Evolutionary conservation across 2,888 invertebrate species (phyloP).

Genomic region (Catocala sponsa): DNA sequence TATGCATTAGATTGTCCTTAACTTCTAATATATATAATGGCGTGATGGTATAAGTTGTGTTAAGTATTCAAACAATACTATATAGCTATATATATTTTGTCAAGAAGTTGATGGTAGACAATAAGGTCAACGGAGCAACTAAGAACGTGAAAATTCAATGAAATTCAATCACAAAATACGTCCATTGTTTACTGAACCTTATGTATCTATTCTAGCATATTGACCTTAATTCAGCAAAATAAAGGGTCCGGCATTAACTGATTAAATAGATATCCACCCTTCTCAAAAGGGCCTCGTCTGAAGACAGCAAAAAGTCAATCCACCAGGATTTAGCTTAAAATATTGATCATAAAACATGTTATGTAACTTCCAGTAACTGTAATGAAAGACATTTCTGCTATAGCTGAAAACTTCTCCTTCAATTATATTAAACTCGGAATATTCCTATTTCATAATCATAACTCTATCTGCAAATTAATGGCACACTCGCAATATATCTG

Average conservation of each 20-base stretch:
- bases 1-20: too few relatives aligned
- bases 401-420: conserved; percentile 2
- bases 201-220: conserved; percentile 39
- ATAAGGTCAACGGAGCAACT: conserved; percentile 16
- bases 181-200: conserved; percentile 24
- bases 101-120: background rate
- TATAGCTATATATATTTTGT: background rate
- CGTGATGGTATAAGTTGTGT: too few relatives aligned
- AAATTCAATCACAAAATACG: conserved; percentile 27
- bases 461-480: background rate
- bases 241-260: conserved; percentile 60
- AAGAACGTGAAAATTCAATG: conserved; percentile 22
- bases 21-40: too few relatives aligned
- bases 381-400: conserved; percentile 15
- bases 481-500: background rate
- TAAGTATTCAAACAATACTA: too few relatives aligned
- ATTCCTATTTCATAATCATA: conserved; percentile 8
- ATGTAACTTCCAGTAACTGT: conserved; percentile 9
- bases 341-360: conserved; percentile 49
- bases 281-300: conserved; percentile 56
- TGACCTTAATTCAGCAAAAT: conserved; percentile 57
- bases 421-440: background rate
- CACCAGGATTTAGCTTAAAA: conserved; percentile 50
- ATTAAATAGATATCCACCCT: conserved; percentile 65
- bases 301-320: conserved; percentile 64